Conservation (phyloP, 2,797 vertebrate species). For the Gadopsis bispinosus region DNA sequence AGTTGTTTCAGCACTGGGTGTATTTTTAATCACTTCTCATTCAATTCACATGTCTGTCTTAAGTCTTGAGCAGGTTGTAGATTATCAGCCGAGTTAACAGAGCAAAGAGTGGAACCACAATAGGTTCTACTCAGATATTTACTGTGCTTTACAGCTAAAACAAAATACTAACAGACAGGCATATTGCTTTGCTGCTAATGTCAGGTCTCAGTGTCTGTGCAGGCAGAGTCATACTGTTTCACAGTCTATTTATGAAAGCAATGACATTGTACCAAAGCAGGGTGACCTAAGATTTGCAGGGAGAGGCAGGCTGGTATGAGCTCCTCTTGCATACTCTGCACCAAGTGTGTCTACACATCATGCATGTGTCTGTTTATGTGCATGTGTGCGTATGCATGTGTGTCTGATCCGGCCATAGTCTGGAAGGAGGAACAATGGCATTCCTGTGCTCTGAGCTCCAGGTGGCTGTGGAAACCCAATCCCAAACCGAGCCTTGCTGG, state of each 20-base stretch:
- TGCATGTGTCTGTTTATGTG: constrained; percentile 44
- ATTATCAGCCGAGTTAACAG: background rate
- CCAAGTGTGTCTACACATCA: constrained; percentile 8
- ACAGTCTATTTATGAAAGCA: constrained; percentile 32
- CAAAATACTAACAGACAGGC: constrained; percentile 22
- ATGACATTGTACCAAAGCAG: constrained; percentile 43
- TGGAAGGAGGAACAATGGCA: constrained; percentile 85
- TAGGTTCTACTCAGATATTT: constrained; percentile 17
- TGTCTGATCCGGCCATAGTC: constrained; percentile 71
- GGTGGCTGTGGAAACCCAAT: constrained; percentile 88
- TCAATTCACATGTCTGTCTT: background rate
- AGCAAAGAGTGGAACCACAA: background rate
- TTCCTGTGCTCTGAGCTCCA: constrained; percentile 87
- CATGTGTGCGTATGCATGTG: constrained; percentile 52
- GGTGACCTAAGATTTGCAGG: constrained; percentile 40
- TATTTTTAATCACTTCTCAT: constrained; percentile 16
- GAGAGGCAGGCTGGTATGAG: constrained; percentile 19
- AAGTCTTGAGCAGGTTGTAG: background rate
- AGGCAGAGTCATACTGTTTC: constrained; percentile 12
- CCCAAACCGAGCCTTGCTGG: constrained; percentile 80
- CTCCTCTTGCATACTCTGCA: constrained; percentile 21
- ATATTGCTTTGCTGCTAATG: constrained; percentile 25
- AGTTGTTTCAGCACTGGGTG: background rate
- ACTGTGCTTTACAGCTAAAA: constrained; percentile 7
- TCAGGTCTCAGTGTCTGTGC: constrained; percentile 9